Evolutionary conservation across 2,113 vertebrate genomes (phyloP).

Genomic region (Antechinus flavipes): DNA sequence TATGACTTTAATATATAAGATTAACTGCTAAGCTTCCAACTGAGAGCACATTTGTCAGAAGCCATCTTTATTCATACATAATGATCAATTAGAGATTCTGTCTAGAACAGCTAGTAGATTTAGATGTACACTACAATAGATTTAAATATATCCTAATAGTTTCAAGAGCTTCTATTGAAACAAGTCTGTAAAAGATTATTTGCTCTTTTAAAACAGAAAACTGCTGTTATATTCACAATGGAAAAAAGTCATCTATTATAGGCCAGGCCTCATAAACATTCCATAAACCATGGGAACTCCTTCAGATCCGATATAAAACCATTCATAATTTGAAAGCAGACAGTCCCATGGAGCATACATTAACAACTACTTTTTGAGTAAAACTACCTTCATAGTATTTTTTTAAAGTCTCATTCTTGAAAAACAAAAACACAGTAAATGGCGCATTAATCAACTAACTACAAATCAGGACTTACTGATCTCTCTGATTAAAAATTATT

Average conservation of each 20-base stretch:
- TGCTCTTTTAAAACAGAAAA: background rate
- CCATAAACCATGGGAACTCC: background rate
- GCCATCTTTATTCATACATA: background rate
- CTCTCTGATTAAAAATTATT: background rate
- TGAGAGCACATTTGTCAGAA: background rate
- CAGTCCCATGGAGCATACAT: background rate
- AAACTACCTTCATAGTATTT: background rate
- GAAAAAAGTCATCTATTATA: conserved; percentile 1
- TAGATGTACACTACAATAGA: background rate
- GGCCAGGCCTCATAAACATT: background rate
- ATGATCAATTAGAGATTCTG: background rate
- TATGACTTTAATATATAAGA: background rate
- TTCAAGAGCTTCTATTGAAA: background rate
- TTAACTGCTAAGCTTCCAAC: background rate
- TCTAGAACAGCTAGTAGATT: too few species aligned
- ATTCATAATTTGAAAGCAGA: background rate
- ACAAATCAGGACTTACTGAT: background rate
- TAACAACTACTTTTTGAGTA: background rate
- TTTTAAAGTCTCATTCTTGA: background rate
- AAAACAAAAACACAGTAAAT: background rate
- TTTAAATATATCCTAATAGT: background rate
- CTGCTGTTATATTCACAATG: background rate
- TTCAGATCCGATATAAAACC: background rate
- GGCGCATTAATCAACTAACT: background rate
- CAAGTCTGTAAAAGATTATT: background rate